phyloP scores from a whole-genome alignment of 2,113 vertebrate species.

The Tiliqua scincoides region DNA sequence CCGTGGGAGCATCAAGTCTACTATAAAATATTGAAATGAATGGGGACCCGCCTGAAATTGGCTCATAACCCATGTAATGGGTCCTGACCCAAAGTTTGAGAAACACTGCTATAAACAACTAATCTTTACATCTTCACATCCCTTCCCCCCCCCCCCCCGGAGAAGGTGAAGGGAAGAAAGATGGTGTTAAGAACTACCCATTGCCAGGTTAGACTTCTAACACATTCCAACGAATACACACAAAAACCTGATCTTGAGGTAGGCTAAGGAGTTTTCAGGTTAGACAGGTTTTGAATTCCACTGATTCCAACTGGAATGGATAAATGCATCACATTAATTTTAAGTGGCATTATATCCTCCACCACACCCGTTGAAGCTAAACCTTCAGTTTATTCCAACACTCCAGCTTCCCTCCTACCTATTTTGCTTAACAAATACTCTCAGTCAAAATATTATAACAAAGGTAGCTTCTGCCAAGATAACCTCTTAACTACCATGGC shows the following conservation, averaged over 20 bases:
- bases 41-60: too few relatives aligned
- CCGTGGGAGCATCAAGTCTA: too few relatives aligned
- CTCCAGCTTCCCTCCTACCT: not conserved
- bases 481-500: not conserved
- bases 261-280: not conserved
- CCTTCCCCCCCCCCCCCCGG: too few relatives aligned
- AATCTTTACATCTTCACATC: too few relatives aligned
- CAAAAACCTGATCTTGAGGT: not conserved
- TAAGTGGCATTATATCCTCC: not conserved
- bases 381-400: not conserved
- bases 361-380: not conserved
- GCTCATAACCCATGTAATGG: too few relatives aligned
- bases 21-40: too few relatives aligned
- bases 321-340: not conserved
- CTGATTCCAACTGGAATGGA: not conserved
- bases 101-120: too few relatives aligned
- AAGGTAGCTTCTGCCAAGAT: not conserved
- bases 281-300: not conserved
- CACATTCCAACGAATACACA: not conserved
- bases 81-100: too few relatives aligned
- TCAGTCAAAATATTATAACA: too few relatives aligned
- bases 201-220: not conserved
- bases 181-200: too few relatives aligned
- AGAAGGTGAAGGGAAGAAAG: too few relatives aligned
- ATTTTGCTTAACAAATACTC: not conserved